Evolutionary conservation across 2,888 invertebrate genomes (phyloP).

Genomic region (Dryocosmus kuriphilus): DNA sequence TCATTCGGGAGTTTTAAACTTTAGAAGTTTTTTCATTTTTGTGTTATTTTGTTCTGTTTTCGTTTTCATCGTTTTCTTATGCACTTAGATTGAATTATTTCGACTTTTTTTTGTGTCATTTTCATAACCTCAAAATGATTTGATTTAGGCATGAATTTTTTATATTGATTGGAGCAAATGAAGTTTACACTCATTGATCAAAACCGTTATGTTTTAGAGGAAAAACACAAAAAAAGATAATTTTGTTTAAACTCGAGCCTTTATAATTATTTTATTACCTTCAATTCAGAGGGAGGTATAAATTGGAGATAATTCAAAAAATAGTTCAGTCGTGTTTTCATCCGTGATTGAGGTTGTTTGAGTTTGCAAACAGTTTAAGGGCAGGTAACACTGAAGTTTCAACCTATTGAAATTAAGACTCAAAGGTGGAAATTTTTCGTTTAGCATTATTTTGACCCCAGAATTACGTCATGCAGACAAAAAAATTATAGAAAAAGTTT

Average conservation of each 20-base stretch:
- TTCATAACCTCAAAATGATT: not conserved
- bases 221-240: not conserved
- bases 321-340: conserved; percentile 13
- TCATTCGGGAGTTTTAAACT: not conserved
- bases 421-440: too few species aligned
- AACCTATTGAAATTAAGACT: too few species aligned
- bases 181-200: not conserved
- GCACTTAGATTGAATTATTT: not conserved
- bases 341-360: not conserved
- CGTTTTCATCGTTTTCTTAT: not conserved
- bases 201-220: not conserved
- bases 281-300: not conserved
- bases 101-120: not conserved
- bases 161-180: not conserved
- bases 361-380: not conserved
- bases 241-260: not conserved
- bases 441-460: too few species aligned
- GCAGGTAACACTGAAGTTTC: too few species aligned
- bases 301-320: conserved; percentile 1
- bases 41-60: not conserved
- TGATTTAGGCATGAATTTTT: not conserved
- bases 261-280: not conserved
- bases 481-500: too few species aligned
- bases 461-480: too few species aligned
- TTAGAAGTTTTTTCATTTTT: not conserved